These are phyloP conservation scores for Syritta pipiens DNA, from an alignment of 2,888 invertebrate species.

Conservation along the genomic window DNA sequence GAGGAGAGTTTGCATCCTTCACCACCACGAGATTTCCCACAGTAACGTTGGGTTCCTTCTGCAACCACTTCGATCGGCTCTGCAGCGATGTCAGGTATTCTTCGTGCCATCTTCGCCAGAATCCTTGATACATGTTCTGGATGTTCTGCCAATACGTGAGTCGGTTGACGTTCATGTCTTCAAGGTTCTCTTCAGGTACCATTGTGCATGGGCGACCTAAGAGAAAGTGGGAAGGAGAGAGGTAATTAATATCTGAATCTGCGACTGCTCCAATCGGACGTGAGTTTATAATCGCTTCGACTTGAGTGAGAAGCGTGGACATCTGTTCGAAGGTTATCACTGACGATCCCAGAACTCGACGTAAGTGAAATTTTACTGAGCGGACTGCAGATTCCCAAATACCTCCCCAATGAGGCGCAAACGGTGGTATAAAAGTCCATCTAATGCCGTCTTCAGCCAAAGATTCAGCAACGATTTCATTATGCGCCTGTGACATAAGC, in stretches of 20 bases:
- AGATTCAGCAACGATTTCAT: background rate
- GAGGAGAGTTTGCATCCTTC: too few relatives aligned
- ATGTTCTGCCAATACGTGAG: background rate
- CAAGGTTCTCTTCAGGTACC: too few relatives aligned
- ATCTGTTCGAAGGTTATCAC: slow-evolving; percentile 27
- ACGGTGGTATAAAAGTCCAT: background rate
- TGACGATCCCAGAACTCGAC: slow-evolving; percentile 19
- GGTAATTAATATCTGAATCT: background rate
- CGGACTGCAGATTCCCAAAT: background rate
- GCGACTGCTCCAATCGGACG: slow-evolving; percentile 17
- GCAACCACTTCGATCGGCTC: too few relatives aligned
- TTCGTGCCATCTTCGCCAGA: too few relatives aligned
- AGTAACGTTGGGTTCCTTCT: too few relatives aligned
- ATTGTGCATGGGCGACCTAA: background rate
- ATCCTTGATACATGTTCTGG: too few relatives aligned
- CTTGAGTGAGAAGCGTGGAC: slow-evolving; percentile 22
- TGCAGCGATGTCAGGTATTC: too few relatives aligned
- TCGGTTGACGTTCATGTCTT: too few relatives aligned
- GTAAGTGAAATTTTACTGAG: slow-evolving; percentile 22
- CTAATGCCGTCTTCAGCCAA: background rate
- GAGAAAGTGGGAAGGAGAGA: slow-evolving; percentile 8
- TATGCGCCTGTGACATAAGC: background rate
- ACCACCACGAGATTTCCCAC: too few relatives aligned
- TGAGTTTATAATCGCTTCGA: slow-evolving; percentile 37
- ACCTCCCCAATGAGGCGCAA: background rate